phyloP scores from a whole-genome alignment of 2,888 invertebrate species.

The Drosophila paranaensis region DNA sequence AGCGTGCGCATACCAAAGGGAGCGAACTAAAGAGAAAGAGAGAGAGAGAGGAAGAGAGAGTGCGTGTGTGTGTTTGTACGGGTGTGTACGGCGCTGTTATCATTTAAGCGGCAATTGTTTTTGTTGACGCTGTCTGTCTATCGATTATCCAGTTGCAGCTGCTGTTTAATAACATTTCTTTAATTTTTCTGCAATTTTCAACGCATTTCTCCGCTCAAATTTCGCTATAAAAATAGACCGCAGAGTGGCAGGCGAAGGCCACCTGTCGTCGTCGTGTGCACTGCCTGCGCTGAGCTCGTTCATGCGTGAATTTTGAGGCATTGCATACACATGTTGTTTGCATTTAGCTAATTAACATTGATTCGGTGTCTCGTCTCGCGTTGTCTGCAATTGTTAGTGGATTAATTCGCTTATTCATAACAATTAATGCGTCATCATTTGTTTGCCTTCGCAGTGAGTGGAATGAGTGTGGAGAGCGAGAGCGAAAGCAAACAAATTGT shows the following conservation, averaged over 20 bases:
- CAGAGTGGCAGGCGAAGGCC: conserved; percentile 54
- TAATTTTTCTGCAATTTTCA: conserved; percentile 8
- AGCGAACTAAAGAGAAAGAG: background rate
- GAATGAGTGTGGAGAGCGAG: conserved; percentile 11
- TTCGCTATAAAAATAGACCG: conserved; percentile 46
- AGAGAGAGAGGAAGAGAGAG: conserved; percentile 9
- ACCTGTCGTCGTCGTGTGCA: conserved; percentile 58
- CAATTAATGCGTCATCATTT: conserved; percentile 51
- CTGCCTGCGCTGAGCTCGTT: conserved; percentile 44
- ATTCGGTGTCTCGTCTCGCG: conserved; percentile 17
- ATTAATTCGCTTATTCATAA: conserved; percentile 54
- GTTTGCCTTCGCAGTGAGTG: background rate
- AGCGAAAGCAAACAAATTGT: conserved; percentile 25
- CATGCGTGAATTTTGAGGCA: conserved; percentile 46
- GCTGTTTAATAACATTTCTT: conserved; percentile 9
- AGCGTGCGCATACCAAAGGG: conserved; percentile 36
- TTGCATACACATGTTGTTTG: conserved; percentile 17
- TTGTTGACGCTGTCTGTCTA: conserved; percentile 43
- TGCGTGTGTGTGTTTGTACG: conserved; percentile 17
- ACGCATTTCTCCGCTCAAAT: conserved; percentile 29
- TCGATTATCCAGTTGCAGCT: conserved; percentile 30
- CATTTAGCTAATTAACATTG: conserved; percentile 38
- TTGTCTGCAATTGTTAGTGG: conserved; percentile 33
- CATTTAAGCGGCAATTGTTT: conserved; percentile 63
- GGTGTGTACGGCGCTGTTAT: conserved; percentile 52